Percentiles rank a stretch among this genome's conserved stretches.
Evolutionary conservation across 2,113 vertebrate genomes (phyloP).

Genomic region (Phalacrocorax carbo): DNA sequence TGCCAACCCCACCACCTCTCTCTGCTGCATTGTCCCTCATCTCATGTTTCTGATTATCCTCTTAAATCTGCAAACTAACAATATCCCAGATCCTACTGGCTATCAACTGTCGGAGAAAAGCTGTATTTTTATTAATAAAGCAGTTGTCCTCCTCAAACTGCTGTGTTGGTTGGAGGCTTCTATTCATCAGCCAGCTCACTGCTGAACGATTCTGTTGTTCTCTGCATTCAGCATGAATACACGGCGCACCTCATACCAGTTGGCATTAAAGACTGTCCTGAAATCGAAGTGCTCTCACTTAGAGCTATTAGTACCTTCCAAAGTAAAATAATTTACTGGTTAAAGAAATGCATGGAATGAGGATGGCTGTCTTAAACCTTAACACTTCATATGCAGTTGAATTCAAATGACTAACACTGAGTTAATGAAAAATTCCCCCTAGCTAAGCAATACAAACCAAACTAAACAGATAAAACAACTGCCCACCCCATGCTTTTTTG

Average conservation of each 20-base stretch:
- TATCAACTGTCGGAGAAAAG: neutral
- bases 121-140: neutral
- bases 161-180: neutral
- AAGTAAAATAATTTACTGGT: neutral
- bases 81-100: too few species aligned
- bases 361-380: neutral
- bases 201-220: neutral
- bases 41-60: neutral
- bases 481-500: neutral
- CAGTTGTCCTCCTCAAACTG: neutral
- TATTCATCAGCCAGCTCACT: neutral
- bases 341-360: rapidly evolving
- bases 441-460: neutral
- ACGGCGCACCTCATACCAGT: neutral
- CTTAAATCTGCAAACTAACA: neutral
- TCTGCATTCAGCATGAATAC: neutral
- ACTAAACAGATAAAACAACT: neutral
- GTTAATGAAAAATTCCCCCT: neutral
- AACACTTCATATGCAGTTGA: neutral
- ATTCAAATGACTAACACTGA: neutral
- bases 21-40: neutral
- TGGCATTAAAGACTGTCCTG: neutral
- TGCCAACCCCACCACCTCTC: neutral
- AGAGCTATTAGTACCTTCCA: neutral
- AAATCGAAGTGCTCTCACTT: neutral